Evolutionary conservation across 2,113 vertebrate genomes (phyloP).

Genomic region (Zosterops borbonicus): DNA sequence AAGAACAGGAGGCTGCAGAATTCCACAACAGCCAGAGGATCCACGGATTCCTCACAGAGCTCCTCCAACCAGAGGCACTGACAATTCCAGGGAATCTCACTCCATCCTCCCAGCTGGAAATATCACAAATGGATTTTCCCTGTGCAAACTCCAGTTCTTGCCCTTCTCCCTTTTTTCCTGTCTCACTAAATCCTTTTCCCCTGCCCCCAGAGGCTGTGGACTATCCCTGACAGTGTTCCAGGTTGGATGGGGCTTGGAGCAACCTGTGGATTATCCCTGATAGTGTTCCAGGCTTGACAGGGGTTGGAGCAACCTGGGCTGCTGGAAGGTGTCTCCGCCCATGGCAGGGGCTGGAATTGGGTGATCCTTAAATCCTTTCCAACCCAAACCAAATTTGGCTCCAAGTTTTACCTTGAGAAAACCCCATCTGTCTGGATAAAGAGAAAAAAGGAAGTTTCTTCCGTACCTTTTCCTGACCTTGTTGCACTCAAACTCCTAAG

Average conservation of each 20-base stretch:
- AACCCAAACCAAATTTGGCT: background rate
- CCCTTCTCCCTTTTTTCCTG: background rate
- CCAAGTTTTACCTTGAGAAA: background rate
- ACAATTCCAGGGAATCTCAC: rapidly evolving
- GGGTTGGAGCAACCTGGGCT: background rate
- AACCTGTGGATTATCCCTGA: background rate
- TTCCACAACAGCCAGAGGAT: background rate
- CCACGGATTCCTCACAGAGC: background rate
- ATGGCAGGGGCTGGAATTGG: background rate
- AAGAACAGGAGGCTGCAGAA: background rate
- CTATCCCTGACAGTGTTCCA: background rate
- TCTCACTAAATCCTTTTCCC: background rate
- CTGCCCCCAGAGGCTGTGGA: background rate
- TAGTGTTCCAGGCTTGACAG: background rate
- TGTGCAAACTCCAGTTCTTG: background rate
- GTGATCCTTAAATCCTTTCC: background rate
- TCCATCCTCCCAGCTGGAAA: background rate
- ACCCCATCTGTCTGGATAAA: background rate
- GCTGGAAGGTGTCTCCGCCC: background rate
- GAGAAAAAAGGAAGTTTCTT: background rate
- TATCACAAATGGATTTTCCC: background rate
- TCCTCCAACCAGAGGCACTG: background rate
- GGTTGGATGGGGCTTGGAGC: background rate
- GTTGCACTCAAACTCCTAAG: background rate
- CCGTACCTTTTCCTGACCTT: background rate